phyloP scores from a whole-genome alignment of 2,888 invertebrate species.

The Chaitophorus viminalis region DNA sequence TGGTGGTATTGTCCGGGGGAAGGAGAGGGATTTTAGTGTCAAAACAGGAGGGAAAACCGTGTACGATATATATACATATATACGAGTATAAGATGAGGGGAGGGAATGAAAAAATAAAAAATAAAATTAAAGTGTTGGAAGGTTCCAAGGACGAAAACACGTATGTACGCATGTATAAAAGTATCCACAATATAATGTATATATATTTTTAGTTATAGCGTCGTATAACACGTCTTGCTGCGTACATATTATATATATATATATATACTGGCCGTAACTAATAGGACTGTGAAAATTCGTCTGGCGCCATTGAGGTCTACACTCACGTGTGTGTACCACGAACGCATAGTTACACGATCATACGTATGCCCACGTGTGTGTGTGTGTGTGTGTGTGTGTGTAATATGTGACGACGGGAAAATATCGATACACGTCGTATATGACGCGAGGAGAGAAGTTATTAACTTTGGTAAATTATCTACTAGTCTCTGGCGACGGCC shows the following conservation, averaged over 20 bases:
- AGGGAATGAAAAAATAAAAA: neutral
- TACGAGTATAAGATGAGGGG: no score
- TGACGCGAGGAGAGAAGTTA: constrained; percentile 15
- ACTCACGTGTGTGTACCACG: neutral
- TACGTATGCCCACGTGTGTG: no score
- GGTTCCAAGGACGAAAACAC: constrained; percentile 30
- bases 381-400: neutral
- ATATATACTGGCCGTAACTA: constrained; percentile 39
- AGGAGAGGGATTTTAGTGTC: neutral
- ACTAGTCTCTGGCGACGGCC: constrained; percentile 21
- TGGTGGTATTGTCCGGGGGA: neutral
- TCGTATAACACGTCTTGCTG: no score
- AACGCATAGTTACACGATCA: neutral
- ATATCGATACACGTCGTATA: constrained; percentile 22
- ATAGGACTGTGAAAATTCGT: constrained; percentile 61
- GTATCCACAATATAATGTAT: no score
- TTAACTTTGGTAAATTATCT: constrained; percentile 58
- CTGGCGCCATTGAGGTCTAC: constrained; percentile 50
- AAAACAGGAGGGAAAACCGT: neutral
- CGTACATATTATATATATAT: no score
- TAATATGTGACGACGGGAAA: constrained; percentile 16
- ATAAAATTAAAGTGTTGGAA: neutral
- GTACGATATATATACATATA: no score
- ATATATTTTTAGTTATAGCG: no score
- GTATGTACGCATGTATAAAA: no score